These are phyloP conservation scores for Stichopus horrens DNA, from an alignment of 53 echinoderm and acorn worm genomes.

Conservation along the genomic window DNA sequence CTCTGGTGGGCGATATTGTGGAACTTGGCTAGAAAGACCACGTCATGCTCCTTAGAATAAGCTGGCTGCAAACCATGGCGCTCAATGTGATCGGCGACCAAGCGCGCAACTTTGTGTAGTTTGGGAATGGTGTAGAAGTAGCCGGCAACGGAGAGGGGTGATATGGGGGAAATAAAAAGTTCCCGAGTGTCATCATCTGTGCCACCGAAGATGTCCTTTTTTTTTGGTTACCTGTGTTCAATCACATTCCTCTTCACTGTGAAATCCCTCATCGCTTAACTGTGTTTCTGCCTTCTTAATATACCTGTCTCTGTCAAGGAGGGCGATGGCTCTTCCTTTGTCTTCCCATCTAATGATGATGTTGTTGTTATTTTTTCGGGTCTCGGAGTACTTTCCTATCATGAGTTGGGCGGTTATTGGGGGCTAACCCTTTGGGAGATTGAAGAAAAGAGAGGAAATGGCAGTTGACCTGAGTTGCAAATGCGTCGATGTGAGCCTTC, in stretches of 20 bases:
- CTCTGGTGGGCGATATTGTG: neutral
- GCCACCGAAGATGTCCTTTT: neutral
- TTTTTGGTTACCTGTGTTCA: neutral
- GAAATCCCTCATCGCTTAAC: neutral
- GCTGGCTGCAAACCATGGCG: no score
- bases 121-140: neutral
- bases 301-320: no score
- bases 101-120: neutral
- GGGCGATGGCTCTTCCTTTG: neutral
- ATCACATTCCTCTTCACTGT: neutral
- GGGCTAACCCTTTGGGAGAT: neutral
- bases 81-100: neutral
- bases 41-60: neutral
- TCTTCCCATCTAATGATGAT: neutral
- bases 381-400: neutral
- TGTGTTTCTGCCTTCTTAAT: no score
- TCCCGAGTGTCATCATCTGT: neutral
- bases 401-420: conserved; percentile 1
- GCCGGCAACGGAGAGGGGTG: neutral
- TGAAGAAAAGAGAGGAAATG: neutral
- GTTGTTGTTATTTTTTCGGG: neutral
- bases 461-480: neutral
- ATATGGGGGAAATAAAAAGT: neutral
- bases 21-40: neutral
- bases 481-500: neutral